Percentiles rank a stretch among this genome's conserved stretches.
These are phyloP conservation scores for Itoplectis maculator DNA, from an alignment of 2,888 invertebrate genomes.

Conservation along the genomic window DNA sequence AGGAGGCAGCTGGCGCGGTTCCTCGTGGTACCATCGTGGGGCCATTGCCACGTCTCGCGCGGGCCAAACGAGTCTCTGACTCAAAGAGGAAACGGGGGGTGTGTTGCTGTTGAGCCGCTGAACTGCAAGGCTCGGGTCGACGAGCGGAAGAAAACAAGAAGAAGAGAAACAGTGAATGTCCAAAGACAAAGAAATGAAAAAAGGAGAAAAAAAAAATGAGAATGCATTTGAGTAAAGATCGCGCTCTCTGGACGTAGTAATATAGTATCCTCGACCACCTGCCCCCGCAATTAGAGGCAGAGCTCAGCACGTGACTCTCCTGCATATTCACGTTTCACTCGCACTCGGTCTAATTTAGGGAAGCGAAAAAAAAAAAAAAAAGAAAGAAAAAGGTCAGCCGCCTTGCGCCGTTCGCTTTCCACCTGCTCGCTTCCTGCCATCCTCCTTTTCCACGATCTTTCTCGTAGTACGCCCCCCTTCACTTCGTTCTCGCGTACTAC, in stretches of 20 bases:
- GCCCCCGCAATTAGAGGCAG: conserved; percentile 72
- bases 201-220: conserved; percentile 49
- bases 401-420: conserved; percentile 59
- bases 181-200: conserved; percentile 53
- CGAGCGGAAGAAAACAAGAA: conserved; percentile 3
- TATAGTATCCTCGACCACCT: conserved; percentile 68
- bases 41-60: conserved; percentile 24
- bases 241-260: conserved; percentile 23
- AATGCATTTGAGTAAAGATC: conserved; percentile 2
- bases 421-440: conserved; percentile 66
- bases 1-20: conserved; percentile 42
- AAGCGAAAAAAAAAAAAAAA: too few relatives aligned
- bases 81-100: conserved; percentile 11
- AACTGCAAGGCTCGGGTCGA: neutral
- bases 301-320: conserved; percentile 69
- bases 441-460: conserved; percentile 29
- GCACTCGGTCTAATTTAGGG: conserved; percentile 35
- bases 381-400: conserved; percentile 28
- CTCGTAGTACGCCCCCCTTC: conserved; percentile 37
- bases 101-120: too few relatives aligned
- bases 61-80: conserved; percentile 13
- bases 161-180: neutral
- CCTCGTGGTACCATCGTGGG: neutral
- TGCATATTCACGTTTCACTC: conserved; percentile 51
- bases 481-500: conserved; percentile 28